Base-by-base conservation (phyloP, 2,797 vertebrate genomes). In the Lithobates pipiens region DNA sequence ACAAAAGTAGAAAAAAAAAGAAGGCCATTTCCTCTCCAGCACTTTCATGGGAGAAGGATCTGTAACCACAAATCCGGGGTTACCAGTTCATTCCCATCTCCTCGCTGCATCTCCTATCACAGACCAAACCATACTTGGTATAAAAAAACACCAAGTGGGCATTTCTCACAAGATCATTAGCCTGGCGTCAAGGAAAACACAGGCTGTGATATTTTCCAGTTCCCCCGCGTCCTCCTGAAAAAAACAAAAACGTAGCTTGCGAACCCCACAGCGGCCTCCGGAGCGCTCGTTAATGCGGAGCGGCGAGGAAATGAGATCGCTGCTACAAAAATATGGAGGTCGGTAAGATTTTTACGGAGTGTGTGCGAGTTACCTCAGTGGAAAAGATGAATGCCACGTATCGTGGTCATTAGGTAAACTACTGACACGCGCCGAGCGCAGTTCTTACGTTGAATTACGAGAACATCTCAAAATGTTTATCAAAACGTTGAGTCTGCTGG, bases 81-180 rank as follows among this genome's bases (percentile, higher is more conserved):
- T 29, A 34, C 16, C 68, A 18, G 25, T 74, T 27, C 72, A 84
- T 10, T 23, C 23, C 69, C 65, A 44, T 9, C 36, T 36, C 0
- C 63, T 39, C 1, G 0, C 11, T 67, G 29, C 42, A 68, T 54
- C 42, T n/a, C 21, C 21, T 78, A 76, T 67, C 74, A 42, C 16
- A 1, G 44, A 83, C 29, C 23, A 15, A 69, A 57, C 16, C 42
- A 25, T 77, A 84, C 77, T 78, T 84, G 76, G 76, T 84, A 25
- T n/a, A 67, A 84, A 63, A 73, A 65, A 76, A 50, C 29, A 32
- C 46, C 5, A 44, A 25, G 18, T 11, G 21, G 34, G 78, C 72
- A 10, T 65, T 69, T 77, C 57, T 77, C 78, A 65, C 79, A 3
- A 21, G 72, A 71, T 76, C 84, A 70, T 85, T 85, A 80, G 72